These are phyloP conservation scores for Platycheirus albimanus DNA, from an alignment of 2,888 invertebrate species.

Conservation along the genomic window DNA sequence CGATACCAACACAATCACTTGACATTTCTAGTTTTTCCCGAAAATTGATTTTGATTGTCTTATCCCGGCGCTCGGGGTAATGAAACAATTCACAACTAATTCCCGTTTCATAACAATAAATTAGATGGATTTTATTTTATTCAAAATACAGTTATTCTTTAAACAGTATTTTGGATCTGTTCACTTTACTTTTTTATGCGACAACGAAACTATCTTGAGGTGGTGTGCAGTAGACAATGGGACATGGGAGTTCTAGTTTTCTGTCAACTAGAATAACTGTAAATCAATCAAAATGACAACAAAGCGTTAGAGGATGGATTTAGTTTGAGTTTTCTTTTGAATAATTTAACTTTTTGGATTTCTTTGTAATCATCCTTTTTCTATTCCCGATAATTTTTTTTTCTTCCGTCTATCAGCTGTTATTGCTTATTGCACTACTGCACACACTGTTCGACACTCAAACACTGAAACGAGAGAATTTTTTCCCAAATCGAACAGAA, in stretches of 20 bases:
- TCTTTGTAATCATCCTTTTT: conserved; percentile 12
- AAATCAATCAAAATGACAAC: neutral
- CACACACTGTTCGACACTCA: conserved; percentile 74
- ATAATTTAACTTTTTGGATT: conserved; percentile 17
- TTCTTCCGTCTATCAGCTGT: conserved; percentile 47
- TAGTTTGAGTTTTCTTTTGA: neutral
- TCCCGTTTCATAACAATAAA: neutral
- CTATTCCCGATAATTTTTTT: conserved; percentile 26
- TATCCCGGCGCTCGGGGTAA: conserved; percentile 29
- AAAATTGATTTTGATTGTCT: conserved; percentile 42
- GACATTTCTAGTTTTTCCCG: conserved; percentile 59
- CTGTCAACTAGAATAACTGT: neutral
- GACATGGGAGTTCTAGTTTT: neutral
- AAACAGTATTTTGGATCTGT: neutral
- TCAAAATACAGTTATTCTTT: no score
- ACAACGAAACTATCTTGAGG: neutral
- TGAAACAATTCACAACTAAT: conserved; percentile 6
- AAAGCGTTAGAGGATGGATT: neutral
- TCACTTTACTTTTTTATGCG: neutral
- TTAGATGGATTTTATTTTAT: neutral
- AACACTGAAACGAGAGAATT: conserved; percentile 66
- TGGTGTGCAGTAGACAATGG: conserved; percentile 1
- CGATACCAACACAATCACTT: conserved; percentile 50
- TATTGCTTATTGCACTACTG: conserved; percentile 64
- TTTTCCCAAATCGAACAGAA: conserved; percentile 37